A percentile compares a stretch with the other conserved stretches of the same genome.
Conservation (phyloP, 2,797 vertebrate species). For the Falco naumanni region DNA sequence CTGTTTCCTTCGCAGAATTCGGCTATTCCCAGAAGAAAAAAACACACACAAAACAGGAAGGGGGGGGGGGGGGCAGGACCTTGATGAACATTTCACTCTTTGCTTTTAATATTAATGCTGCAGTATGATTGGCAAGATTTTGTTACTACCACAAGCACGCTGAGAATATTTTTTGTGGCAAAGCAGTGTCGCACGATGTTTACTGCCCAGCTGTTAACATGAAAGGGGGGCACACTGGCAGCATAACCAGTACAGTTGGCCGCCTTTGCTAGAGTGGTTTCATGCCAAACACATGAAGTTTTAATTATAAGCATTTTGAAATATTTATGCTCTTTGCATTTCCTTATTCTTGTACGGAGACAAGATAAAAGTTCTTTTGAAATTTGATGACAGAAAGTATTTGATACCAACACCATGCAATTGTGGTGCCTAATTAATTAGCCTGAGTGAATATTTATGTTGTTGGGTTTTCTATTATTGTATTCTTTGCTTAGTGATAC, state of each 20-base stretch:
- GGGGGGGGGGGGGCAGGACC: accelerated
- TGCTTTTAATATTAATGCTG: conserved; percentile 38
- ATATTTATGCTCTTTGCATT: conserved; percentile 75
- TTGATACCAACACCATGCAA: conserved; percentile 66
- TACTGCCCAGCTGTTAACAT: conserved; percentile 65
- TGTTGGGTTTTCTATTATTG: conserved; percentile 38
- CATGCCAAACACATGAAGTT: conserved; percentile 77
- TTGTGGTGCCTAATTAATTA: conserved; percentile 72
- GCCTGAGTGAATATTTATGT: conserved; percentile 67
- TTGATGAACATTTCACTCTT: not conserved
- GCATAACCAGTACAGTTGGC: conserved; percentile 47
- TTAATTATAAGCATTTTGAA: conserved; percentile 80
- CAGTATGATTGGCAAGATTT: not conserved
- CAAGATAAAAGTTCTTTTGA: conserved; percentile 78
- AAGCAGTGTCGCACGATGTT: not conserved
- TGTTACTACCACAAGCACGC: not conserved
- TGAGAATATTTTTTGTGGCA: conserved; percentile 10
- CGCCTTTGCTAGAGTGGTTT: conserved; percentile 45
- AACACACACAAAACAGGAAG: not conserved
- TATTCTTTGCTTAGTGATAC: not conserved
- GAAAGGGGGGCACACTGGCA: conserved; percentile 4
- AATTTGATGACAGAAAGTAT: conserved; percentile 75
- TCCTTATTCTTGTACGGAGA: conserved; percentile 69
- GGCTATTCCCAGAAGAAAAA: not conserved
- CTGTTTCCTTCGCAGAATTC: not conserved